Evolutionary conservation across 2,888 invertebrate species (phyloP), one percentile per base, ranked within the genome.

Genomic region (Hartigia nigra): DNA sequence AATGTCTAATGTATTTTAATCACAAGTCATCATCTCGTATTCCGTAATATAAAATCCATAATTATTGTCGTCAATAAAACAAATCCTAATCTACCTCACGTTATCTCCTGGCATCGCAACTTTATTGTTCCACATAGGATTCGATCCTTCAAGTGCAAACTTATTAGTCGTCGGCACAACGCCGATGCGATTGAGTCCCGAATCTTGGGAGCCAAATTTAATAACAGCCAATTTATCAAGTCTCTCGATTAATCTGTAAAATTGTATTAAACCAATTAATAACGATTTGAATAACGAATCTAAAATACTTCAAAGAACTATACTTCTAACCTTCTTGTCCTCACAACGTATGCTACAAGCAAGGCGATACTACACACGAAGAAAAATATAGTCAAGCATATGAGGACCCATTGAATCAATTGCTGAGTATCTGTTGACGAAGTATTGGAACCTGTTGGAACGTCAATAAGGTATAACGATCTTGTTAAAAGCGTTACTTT

Each of bases 91-190:
- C 83, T 87, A 94, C 94, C 94, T 94, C 34, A 92, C 84, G 4
- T 92, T 91, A 81, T 94, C 94, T 80, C 94, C 93, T 0, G 92
- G 93, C 0, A 92, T 91, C 76, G 92, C 93, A 74, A 92, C 87
- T 79, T 92, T 91, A 80, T 93, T 93, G 85, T 94, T 95, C 93
- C 94, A 95, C 35, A 95, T 94, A 3, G 95, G 95, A 92, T 95
- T 95, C 76, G 95, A 94, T 31, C 95, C 95, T 87, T 95, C 95
- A 2, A 93, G 91, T 0, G 95, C 94, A 91, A 95, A 95, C 83
- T 94, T 94, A 92, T 96, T 96, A 76, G 95, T 95, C 70, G 94
- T 95, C 12, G 96, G 96, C n/a, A 89, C 92, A 75, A 91, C 91
- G 85, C 92, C 94, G 23, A 91, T 91, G 84, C 93, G 93, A 91